These are phyloP conservation scores for Bubo bubo DNA, from an alignment of 2,113 vertebrate genomes.

Conservation along the genomic window DNA sequence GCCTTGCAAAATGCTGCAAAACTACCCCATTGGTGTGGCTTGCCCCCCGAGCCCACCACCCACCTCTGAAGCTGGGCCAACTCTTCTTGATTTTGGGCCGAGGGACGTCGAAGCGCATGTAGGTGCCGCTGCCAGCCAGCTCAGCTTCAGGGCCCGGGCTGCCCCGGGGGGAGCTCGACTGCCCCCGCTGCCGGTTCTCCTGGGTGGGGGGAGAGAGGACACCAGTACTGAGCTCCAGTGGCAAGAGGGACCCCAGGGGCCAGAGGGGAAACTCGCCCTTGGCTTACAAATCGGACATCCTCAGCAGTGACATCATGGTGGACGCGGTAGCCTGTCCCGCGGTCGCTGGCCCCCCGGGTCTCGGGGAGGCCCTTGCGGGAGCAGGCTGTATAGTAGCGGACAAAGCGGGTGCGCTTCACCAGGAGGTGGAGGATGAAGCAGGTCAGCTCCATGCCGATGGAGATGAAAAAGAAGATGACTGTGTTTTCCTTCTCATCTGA, in stretches of 20 bases:
- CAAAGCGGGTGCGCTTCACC: conserved; percentile 88
- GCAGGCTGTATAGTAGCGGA: conserved; percentile 84
- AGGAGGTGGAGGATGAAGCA: conserved; percentile 93
- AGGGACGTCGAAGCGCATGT: conserved; percentile 88
- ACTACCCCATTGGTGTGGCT: not conserved
- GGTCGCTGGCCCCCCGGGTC: conserved; percentile 49
- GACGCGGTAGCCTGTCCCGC: conserved; percentile 81
- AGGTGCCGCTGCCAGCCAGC: conserved; percentile 75
- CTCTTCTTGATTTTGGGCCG: conserved; percentile 80
- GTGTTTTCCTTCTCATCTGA: conserved; percentile 89
- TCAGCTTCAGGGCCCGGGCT: conserved; percentile 77
- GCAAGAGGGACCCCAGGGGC: not conserved
- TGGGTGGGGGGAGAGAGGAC: not conserved
- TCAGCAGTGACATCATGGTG: conserved; percentile 90
- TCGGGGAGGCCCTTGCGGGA: conserved; percentile 64
- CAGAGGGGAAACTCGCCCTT: not conserved
- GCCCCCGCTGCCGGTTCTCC: conserved; percentile 76
- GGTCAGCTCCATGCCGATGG: conserved; percentile 90
- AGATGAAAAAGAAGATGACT: conserved; percentile 96
- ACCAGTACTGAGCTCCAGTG: not conserved
- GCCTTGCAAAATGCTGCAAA: not conserved
- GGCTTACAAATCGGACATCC: conserved; percentile 92
- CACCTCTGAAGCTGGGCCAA: conserved; percentile 91
- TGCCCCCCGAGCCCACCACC: rapidly evolving
- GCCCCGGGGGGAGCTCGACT: conserved; percentile 45